phyloP scores from a whole-genome alignment of 2,888 invertebrate genomes.

The Drepana falcataria region DNA sequence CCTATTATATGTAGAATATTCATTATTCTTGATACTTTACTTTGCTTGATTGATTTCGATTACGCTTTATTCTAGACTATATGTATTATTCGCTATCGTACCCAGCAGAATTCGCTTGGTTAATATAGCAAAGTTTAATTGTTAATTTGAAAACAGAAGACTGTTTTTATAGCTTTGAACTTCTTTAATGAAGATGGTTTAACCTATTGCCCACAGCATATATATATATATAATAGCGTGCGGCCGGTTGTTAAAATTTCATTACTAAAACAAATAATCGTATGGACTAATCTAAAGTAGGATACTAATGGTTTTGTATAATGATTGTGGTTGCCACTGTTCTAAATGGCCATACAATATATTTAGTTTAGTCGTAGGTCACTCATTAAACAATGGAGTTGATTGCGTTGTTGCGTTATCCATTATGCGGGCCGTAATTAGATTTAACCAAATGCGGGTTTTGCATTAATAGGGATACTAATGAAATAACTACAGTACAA shows the following conservation, averaged over 20 bases:
- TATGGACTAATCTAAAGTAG: constrained; percentile 42
- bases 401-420: constrained; percentile 68
- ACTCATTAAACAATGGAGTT: constrained; percentile 72
- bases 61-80: constrained; percentile 11
- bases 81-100: too few species aligned
- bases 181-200: too few species aligned
- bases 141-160: too few species aligned
- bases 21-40: constrained; percentile 30
- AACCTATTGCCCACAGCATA: too few species aligned
- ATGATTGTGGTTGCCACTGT: constrained; percentile 56
- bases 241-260: constrained; percentile 30
- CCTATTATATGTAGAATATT: constrained; percentile 30
- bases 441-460: constrained; percentile 74
- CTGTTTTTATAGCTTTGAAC: too few species aligned
- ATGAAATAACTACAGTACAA: constrained; percentile 50
- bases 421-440: constrained; percentile 74
- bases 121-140: too few species aligned
- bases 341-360: constrained; percentile 57
- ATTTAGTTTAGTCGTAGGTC: constrained; percentile 64
- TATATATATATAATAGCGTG: too few species aligned
- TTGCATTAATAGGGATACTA: constrained; percentile 52
- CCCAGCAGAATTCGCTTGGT: too few species aligned
- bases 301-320: constrained; percentile 51
- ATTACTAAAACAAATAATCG: constrained; percentile 46
- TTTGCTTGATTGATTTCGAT: constrained; percentile 20